These are phyloP conservation scores for Polypedilum pembai DNA, from an alignment of 1,140 invertebrate species.

Conservation along the genomic window DNA sequence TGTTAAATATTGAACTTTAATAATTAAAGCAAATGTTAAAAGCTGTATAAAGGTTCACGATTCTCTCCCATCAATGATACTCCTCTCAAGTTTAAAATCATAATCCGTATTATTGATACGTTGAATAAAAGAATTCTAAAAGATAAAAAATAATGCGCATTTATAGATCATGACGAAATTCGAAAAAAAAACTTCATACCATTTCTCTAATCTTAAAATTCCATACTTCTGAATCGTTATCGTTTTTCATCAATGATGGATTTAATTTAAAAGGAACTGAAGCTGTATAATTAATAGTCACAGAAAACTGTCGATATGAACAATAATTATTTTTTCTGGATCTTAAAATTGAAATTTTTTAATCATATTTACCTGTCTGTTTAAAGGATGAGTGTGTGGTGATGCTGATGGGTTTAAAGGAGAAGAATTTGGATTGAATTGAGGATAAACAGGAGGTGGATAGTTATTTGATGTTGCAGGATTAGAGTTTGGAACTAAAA, in stretches of 20 bases:
- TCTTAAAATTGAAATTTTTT: background rate
- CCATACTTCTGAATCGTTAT: constrained; percentile 1
- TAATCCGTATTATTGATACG: background rate
- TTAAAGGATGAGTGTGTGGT: background rate
- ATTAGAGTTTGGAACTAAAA: background rate
- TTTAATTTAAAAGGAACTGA: constrained; percentile 10
- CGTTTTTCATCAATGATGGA: background rate
- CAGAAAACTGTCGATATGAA: background rate
- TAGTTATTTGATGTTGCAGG: background rate
- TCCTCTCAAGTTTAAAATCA: background rate
- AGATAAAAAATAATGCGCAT: background rate
- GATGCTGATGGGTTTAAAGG: too few species aligned
- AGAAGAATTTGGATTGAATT: too few species aligned
- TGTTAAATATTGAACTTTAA: too few species aligned
- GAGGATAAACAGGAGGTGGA: background rate
- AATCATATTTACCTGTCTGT: background rate
- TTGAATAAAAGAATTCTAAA: background rate
- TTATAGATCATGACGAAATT: too few species aligned
- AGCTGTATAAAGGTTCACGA: background rate
- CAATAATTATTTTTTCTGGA: background rate
- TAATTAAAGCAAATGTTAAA: too few species aligned
- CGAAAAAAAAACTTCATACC: background rate
- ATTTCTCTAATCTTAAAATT: constrained; percentile 8
- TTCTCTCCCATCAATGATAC: background rate
- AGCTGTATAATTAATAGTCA: background rate